Evolutionary conservation across 2,113 vertebrate species (phyloP).

Genomic region (Daubentonia madagascariensis): DNA sequence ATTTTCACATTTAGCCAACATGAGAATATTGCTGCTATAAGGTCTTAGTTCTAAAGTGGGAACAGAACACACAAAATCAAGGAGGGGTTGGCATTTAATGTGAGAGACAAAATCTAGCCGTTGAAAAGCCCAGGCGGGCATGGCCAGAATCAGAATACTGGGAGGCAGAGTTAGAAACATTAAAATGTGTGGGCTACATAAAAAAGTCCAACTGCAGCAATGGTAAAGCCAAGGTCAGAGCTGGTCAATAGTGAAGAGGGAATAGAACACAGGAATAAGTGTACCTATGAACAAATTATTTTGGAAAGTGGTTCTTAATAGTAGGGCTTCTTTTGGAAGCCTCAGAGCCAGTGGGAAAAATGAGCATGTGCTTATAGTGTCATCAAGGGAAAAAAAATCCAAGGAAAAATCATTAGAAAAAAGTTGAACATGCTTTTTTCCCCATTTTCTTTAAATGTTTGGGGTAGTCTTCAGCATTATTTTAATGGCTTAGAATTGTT

Average conservation of each 20-base stretch:
- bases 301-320: neutral
- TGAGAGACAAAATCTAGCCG: neutral
- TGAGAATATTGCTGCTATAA: neutral
- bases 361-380: neutral
- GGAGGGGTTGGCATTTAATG: neutral
- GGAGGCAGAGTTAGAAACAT: neutral
- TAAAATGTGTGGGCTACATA: neutral
- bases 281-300: neutral
- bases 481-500: conserved; percentile 9
- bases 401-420: neutral
- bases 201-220: neutral
- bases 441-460: neutral
- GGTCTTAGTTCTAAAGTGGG: neutral
- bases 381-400: neutral
- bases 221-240: neutral
- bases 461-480: neutral
- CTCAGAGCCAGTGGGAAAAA: neutral
- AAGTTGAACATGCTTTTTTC: neutral
- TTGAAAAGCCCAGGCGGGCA: neutral
- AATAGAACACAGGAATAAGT: neutral
- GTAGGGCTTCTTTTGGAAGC: neutral
- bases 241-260: neutral
- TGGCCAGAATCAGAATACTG: neutral
- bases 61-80: conserved; percentile 20
- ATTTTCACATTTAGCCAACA: conserved; percentile 41